Evolutionary conservation across 2,797 vertebrate genomes (phyloP).

Genomic region (Aulostomus chinensis): DNA sequence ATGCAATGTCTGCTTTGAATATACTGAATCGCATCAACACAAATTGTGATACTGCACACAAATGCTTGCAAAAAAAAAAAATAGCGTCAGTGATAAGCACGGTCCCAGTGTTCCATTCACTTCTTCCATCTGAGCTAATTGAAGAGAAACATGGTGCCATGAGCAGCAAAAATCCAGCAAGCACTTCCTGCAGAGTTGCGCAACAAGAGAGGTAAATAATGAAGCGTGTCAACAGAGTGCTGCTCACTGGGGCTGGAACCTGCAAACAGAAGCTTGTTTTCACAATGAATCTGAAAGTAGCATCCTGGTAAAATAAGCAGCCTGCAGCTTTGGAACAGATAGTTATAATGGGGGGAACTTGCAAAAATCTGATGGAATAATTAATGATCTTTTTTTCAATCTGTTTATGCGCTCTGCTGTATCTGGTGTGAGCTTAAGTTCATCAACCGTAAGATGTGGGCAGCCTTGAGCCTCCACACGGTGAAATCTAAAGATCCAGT

Average conservation of each 20-base stretch:
- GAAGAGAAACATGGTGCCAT: slow-evolving; percentile 36
- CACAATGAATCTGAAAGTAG: slow-evolving; percentile 44
- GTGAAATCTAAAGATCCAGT: slow-evolving; percentile 57
- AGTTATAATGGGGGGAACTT: slow-evolving; percentile 23
- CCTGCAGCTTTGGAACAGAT: slow-evolving; percentile 28
- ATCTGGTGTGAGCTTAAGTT: slow-evolving; percentile 45
- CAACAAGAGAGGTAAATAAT: slow-evolving; percentile 69
- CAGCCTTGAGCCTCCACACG: slow-evolving; percentile 39
- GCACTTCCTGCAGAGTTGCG: slow-evolving; percentile 48
- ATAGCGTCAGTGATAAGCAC: slow-evolving; percentile 29
- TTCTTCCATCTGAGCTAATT: slow-evolving; percentile 60
- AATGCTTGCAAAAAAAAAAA: slow-evolving; percentile 37
- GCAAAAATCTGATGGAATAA: slow-evolving; percentile 16
- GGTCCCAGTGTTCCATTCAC: slow-evolving; percentile 17
- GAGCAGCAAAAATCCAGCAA: slow-evolving; percentile 32
- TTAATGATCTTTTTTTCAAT: too few species aligned
- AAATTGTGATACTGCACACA: slow-evolving; percentile 52
- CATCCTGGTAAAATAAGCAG: slow-evolving; percentile 35
- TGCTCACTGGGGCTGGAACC: slow-evolving; percentile 46
- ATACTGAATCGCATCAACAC: slow-evolving; percentile 47
- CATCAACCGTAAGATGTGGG: slow-evolving; percentile 39
- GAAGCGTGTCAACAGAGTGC: slow-evolving; percentile 55
- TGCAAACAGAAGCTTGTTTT: slow-evolving; percentile 39
- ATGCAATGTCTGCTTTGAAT: slow-evolving; percentile 38
- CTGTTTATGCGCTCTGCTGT: slow-evolving; percentile 2